These are phyloP conservation scores for Papilio glaucus DNA, from an alignment of 1,140 invertebrate genomes.

Conservation along the genomic window DNA sequence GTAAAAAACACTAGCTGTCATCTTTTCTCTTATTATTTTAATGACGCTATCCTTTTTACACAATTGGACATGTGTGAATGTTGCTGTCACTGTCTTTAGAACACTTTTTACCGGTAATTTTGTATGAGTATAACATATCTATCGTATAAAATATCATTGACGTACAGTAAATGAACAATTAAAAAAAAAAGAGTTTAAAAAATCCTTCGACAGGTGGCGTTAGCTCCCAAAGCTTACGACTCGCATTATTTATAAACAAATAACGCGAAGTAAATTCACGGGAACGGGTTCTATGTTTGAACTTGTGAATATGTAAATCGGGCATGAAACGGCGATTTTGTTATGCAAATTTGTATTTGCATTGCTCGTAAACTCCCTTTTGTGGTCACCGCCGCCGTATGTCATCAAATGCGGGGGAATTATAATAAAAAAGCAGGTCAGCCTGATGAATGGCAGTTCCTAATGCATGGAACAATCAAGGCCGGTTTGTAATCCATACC, in stretches of 20 bases:
- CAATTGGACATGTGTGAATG: no score
- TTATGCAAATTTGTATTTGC: constrained; percentile 37
- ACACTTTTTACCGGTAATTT: no score
- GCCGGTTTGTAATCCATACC: neutral
- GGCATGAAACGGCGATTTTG: constrained; percentile 36
- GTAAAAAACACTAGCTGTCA: no score
- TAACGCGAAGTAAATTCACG: constrained; percentile 3
- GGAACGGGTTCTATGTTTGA: constrained; percentile 18
- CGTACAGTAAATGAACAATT: neutral
- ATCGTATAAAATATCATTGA: no score
- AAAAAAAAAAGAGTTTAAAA: neutral
- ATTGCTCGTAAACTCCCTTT: constrained; percentile 6
- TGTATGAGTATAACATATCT: no score
- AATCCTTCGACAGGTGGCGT: no score
- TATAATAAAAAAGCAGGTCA: neutral
- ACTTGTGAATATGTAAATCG: constrained; percentile 28
- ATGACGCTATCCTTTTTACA: no score
- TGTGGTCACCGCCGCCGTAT: neutral
- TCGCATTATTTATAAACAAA: constrained; percentile 13
- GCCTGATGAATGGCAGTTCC: neutral
- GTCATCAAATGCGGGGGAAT: constrained; percentile 1
- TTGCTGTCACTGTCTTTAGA: no score
- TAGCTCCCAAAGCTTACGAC: neutral
- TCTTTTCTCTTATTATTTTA: no score
- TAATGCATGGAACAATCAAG: neutral